These are phyloP conservation scores for Gouania willdenowi DNA, from an alignment of 2,797 vertebrate genomes.

Conservation along the genomic window DNA sequence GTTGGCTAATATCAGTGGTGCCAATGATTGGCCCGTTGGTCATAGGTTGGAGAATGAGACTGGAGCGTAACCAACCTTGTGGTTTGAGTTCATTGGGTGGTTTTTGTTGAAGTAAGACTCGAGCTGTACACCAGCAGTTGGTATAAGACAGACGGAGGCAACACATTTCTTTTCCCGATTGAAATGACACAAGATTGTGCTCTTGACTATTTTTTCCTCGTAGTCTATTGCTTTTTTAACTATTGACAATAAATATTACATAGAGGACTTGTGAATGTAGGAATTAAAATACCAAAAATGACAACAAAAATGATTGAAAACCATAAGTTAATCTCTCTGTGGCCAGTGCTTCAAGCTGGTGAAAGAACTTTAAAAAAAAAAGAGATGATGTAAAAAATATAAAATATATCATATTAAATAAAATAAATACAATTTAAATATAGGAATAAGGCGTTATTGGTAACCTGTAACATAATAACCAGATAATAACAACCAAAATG, in stretches of 20 bases:
- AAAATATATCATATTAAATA: slow-evolving; percentile 78
- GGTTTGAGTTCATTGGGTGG: slow-evolving; percentile 10
- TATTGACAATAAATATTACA: slow-evolving; percentile 64
- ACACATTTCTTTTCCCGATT: slow-evolving; percentile 72
- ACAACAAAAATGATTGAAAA: slow-evolving; percentile 52
- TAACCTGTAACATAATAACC: slow-evolving; percentile 75
- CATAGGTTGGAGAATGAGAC: slow-evolving; percentile 27
- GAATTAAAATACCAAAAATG: slow-evolving; percentile 41
- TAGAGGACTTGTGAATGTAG: slow-evolving; percentile 15
- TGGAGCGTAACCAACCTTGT: slow-evolving; percentile 23
- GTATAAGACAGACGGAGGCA: slow-evolving; percentile 77
- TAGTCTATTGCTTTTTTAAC: slow-evolving; percentile 91
- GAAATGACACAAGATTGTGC: slow-evolving; percentile 84
- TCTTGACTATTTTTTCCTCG: slow-evolving; percentile 78
- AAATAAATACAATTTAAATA: slow-evolving; percentile 79
- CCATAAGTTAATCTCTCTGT: slow-evolving; percentile 66
- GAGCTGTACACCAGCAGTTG: slow-evolving; percentile 49
- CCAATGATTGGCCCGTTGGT: slow-evolving; percentile 13
- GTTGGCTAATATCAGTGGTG: slow-evolving; percentile 20
- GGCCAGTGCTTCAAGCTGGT: slow-evolving; percentile 50
- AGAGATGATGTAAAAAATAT: slow-evolving; percentile 28
- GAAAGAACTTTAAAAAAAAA: slow-evolving; percentile 50
- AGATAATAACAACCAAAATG: slow-evolving; percentile 52
- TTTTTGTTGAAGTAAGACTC: slow-evolving; percentile 28
- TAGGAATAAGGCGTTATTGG: slow-evolving; percentile 89